Conservation (phyloP, 2,113 vertebrate species). For the Dicentrarchus labrax region DNA sequence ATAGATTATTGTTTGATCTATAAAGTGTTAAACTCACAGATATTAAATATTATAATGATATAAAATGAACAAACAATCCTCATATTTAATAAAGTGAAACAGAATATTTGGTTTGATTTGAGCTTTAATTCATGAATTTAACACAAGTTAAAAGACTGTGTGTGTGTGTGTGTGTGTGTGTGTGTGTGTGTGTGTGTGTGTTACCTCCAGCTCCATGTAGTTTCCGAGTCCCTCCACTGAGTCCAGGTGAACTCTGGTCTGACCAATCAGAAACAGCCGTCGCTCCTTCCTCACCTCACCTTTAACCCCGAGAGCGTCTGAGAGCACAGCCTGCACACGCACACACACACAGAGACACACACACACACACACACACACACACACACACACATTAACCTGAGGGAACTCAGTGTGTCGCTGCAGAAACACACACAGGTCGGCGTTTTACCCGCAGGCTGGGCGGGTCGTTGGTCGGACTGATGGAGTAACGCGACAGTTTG, state of each 20-base stretch:
- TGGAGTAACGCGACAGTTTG: constrained; percentile 86
- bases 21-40: background rate
- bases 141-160: background rate
- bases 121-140: background rate
- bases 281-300: constrained; percentile 87
- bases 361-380: constrained; percentile 46
- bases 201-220: constrained; percentile 90
- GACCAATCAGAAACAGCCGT: constrained; percentile 86
- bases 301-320: constrained; percentile 83
- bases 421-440: background rate
- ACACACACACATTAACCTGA: background rate
- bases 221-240: constrained; percentile 86
- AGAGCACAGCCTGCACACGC: constrained; percentile 72
- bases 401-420: accelerated
- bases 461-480: constrained; percentile 83
- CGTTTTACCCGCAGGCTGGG: constrained; percentile 81
- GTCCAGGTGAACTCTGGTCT: constrained; percentile 89
- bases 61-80: background rate
- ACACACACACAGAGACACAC: constrained; percentile 14
- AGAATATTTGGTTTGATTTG: too few species aligned
- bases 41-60: background rate
- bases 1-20: background rate
- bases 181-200: background rate
- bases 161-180: background rate
- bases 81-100: too few species aligned